A percentile compares a stretch with the other conserved stretches of the same genome.
These are phyloP conservation scores for Chloroceryle amazona DNA, from an alignment of 2,797 vertebrate genomes.

Conservation along the genomic window DNA sequence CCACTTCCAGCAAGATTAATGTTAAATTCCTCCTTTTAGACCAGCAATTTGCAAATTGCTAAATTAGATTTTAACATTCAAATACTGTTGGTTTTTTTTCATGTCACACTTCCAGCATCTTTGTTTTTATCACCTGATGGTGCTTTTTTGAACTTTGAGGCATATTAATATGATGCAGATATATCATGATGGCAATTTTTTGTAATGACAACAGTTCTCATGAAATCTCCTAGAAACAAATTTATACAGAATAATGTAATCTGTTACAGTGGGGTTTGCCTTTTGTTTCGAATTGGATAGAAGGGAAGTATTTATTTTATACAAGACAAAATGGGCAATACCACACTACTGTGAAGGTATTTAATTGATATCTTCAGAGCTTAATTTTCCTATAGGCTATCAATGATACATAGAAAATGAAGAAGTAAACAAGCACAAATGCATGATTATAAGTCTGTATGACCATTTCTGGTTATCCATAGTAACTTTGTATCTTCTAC, in stretches of 20 bases:
- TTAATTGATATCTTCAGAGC: not conserved
- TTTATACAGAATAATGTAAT: not conserved
- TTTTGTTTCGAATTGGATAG: not conserved
- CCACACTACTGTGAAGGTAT: not conserved
- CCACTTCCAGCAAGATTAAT: conserved; percentile 61
- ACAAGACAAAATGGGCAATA: not conserved
- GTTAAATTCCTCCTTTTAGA: conserved; percentile 62
- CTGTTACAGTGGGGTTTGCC: not conserved
- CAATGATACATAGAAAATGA: not conserved
- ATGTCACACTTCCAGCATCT: conserved; percentile 12
- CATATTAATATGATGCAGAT: not conserved
- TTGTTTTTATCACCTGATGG: conserved; percentile 50
- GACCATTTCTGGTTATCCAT: not conserved
- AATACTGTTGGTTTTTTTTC: not conserved
- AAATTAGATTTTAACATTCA: conserved; percentile 52
- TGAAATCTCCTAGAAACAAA: not conserved
- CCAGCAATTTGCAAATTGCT: conserved; percentile 40
- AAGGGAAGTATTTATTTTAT: not conserved
- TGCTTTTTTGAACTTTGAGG: conserved; percentile 46
- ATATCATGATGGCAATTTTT: conserved; percentile 7
- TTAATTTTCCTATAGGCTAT: not conserved
- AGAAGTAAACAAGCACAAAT: not conserved
- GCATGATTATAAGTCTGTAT: not conserved
- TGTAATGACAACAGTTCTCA: not conserved
- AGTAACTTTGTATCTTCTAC: not conserved